Base-by-base conservation (phyloP, 2,113 vertebrate genomes). In the Piprites chloris region DNA sequence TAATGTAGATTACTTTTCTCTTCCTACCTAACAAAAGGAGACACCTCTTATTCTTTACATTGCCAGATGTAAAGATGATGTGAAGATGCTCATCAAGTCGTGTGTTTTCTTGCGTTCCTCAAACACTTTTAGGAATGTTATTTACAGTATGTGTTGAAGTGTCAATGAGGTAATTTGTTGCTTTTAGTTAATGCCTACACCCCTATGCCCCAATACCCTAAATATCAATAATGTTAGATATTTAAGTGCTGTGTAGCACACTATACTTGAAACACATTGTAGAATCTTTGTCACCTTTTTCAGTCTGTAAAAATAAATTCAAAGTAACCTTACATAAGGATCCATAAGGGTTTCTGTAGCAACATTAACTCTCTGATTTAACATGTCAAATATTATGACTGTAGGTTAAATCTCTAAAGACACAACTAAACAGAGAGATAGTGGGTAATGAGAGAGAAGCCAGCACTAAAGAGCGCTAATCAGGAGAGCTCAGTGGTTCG, bases 71-170 rank as follows among this genome's bases (percentile, higher is more conserved):
- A 59, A 79, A 72, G 76, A 30, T 35, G 33, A 61, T 11, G 32
- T 55, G 63, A 61, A 68, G 44, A 35, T 1, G 5, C 12, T 77
- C 5, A 5, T 17, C 0, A 1, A 56, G 27, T 35, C 0, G 0
- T 9, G 17, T 52, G 14, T 46, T 72, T 47, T 30, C 42, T 74
- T 87, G 32, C 22, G 6, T 18, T 75, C 46, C 68, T 68, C 73
- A 22, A 41, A 66, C 17, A 14, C n/a, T 49, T 42, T 39, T n/a
- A 21, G 32, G 23, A 89, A 41, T 22, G 20, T 52, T 30, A 24
- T 24, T n/a, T 49, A 20, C 9, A 30, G 17, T 18, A 23, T 3
- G 3, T 11, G 3, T 5, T 47, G 46, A 80, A 86, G 46, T 33
- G 63, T 69, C n/a, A 62, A 9, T 49, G 14, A 86, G 37, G 21